Percentiles rank a stretch among this genome's conserved stretches.
phyloP scores from a whole-genome alignment of 2,797 vertebrate species.

The Aselliscus stoliczkanus region DNA sequence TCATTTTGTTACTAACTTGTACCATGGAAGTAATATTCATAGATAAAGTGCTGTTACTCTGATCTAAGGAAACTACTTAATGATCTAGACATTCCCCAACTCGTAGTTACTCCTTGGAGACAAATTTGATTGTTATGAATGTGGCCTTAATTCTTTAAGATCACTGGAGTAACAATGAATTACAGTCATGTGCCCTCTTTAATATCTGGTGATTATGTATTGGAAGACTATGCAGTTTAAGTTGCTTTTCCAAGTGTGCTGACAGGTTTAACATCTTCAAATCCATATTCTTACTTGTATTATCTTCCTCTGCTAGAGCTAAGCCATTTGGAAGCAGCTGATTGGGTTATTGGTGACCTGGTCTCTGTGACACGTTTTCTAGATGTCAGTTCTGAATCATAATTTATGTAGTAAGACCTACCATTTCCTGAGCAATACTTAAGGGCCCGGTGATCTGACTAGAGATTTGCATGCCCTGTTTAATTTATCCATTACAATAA shows the following conservation, averaged over 20 bases:
- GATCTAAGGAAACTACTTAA: conserved; percentile 60
- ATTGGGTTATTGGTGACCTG: neutral
- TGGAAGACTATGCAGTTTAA: neutral
- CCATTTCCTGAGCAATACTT: neutral
- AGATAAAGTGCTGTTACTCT: conserved; percentile 57
- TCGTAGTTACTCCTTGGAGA: conserved; percentile 48
- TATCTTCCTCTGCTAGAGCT: neutral
- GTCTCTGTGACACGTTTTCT: neutral
- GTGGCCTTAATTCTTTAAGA: conserved; percentile 60
- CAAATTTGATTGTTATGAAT: conserved; percentile 50
- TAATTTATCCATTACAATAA: neutral
- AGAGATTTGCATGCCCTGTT: neutral
- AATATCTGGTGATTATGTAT: conserved; percentile 26
- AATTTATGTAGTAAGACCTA: neutral
- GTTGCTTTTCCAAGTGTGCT: neutral
- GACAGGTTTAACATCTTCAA: conserved; percentile 10
- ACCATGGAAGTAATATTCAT: conserved; percentile 5
- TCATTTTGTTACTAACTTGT: conserved; percentile 20
- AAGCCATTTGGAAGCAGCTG: neutral
- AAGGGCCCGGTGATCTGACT: neutral
- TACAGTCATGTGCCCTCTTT: conserved; percentile 27
- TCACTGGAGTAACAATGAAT: conserved; percentile 35
- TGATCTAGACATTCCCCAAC: conserved; percentile 51
- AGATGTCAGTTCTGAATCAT: neutral
- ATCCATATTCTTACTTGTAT: neutral